These are phyloP conservation scores for Drosophila pseudoananassae DNA, from an alignment of 1,140 invertebrate species.

Conservation along the genomic window DNA sequence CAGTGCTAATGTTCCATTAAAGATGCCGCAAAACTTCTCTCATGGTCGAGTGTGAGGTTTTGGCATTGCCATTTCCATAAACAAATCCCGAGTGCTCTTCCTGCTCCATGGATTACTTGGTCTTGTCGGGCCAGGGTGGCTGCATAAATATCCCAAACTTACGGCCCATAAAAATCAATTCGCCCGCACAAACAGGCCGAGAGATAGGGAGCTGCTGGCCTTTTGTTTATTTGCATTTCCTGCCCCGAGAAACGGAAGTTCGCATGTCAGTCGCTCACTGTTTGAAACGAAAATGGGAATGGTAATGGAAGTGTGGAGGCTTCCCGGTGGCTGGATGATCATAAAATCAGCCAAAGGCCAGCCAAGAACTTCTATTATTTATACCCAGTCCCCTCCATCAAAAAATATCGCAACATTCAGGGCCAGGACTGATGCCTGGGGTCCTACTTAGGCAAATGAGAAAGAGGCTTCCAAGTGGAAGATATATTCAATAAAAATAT, in stretches of 20 bases:
- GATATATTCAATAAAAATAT: neutral
- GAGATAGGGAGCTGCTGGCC: conserved; percentile 28
- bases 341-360: conserved; percentile 58
- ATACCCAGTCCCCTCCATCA: conserved; percentile 10
- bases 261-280: conserved; percentile 60
- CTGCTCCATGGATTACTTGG: conserved; percentile 33
- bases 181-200: conserved; percentile 35
- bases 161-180: conserved; percentile 81
- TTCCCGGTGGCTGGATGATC: conserved; percentile 27
- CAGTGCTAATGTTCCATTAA: conserved; percentile 51
- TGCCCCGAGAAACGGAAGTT: conserved; percentile 69
- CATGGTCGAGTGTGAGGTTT: conserved; percentile 17
- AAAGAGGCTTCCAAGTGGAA: conserved; percentile 13
- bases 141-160: conserved; percentile 76
- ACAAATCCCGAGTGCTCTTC: conserved; percentile 50
- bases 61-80: conserved; percentile 49
- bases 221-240: conserved; percentile 81
- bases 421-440: conserved; percentile 3
- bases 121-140: conserved; percentile 20
- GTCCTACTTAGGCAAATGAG: conserved; percentile 43
- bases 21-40: conserved; percentile 35
- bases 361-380: conserved; percentile 50
- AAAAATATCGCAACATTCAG: neutral
- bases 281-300: neutral
- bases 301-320: neutral